Percentiles rank a stretch among this genome's conserved stretches.
Conservation (phyloP, 2,888 invertebrate genomes). For the Rhaphigaster nebulosa region DNA sequence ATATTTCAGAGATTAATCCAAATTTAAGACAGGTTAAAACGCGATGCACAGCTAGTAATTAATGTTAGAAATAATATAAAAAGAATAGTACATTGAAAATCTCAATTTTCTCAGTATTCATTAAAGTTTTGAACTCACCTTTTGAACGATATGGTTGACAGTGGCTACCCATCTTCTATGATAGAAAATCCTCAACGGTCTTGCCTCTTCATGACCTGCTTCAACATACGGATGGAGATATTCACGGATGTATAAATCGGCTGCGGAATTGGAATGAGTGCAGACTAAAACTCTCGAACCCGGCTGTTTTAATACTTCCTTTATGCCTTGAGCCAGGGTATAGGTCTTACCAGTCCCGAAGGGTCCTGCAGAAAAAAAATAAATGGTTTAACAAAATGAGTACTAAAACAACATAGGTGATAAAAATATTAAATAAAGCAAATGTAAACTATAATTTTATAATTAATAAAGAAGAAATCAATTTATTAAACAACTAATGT, state of each 20-base stretch:
- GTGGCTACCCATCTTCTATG: conserved; percentile 84
- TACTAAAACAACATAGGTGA: neutral
- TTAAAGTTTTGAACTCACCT: conserved; percentile 56
- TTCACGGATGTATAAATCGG: conserved; percentile 87
- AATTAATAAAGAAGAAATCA: too few relatives aligned
- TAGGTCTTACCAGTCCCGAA: conserved; percentile 92
- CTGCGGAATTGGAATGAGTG: conserved; percentile 90
- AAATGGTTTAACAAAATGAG: neutral
- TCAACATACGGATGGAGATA: conserved; percentile 84
- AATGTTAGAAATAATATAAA: too few relatives aligned
- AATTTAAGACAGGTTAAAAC: too few relatives aligned
- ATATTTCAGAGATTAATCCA: too few relatives aligned
- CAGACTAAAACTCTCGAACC: conserved; percentile 82
- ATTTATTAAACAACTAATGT: too few relatives aligned
- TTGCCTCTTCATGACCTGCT: conserved; percentile 76
- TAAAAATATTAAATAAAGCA: too few relatives aligned
- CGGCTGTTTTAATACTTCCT: conserved; percentile 76
- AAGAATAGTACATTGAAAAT: too few relatives aligned
- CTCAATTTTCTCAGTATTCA: too few relatives aligned
- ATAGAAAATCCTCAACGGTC: conserved; percentile 84
- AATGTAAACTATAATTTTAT: too few relatives aligned
- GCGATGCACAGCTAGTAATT: too few relatives aligned
- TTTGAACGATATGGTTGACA: conserved; percentile 78
- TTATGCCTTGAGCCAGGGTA: conserved; percentile 82
- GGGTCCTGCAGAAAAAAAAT: conserved; percentile 71